These are phyloP conservation scores for Drosophila parabipectinata DNA, from an alignment of 1,140 invertebrate genomes.

Conservation along the genomic window DNA sequence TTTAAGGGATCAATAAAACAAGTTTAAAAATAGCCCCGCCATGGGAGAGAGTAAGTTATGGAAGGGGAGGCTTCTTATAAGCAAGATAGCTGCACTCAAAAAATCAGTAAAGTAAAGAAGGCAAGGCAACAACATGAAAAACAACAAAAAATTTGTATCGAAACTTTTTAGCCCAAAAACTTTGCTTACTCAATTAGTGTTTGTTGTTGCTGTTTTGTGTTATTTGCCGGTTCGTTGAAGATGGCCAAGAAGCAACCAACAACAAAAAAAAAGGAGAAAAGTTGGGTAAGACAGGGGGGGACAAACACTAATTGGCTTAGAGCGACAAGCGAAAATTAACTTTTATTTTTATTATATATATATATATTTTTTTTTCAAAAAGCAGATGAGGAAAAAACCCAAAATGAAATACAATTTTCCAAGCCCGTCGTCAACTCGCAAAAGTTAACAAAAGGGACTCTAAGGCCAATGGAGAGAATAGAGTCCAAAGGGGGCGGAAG, in stretches of 20 bases:
- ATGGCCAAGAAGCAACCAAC: background rate
- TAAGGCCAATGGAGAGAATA: background rate
- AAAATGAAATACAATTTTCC: conserved; percentile 60
- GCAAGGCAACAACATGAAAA: conserved; percentile 2
- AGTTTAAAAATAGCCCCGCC: conserved; percentile 71
- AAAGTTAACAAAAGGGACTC: conserved; percentile 59
- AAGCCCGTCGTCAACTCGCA: conserved; percentile 49
- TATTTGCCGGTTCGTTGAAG: conserved; percentile 72
- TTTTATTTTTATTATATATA: conserved; percentile 76
- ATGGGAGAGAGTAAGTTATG: background rate
- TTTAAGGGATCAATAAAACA: conserved; percentile 80
- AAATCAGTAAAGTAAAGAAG: conserved; percentile 35
- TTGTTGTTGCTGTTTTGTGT: conserved; percentile 60
- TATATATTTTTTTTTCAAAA: background rate
- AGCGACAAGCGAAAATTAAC: conserved; percentile 81
- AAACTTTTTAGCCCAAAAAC: conserved; percentile 60
- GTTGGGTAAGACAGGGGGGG: background rate
- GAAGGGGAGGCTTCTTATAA: background rate
- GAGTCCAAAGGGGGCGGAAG: no score
- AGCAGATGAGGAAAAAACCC: conserved; percentile 29
- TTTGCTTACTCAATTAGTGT: conserved; percentile 80
- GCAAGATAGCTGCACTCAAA: conserved; percentile 13
- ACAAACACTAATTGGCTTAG: conserved; percentile 78
- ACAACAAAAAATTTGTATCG: conserved; percentile 41
- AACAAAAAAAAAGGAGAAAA: background rate